Percentiles rank a stretch among this genome's conserved stretches.
Conservation (phyloP, 2,888 invertebrate genomes). For the Pediacus dermestoides region DNA sequence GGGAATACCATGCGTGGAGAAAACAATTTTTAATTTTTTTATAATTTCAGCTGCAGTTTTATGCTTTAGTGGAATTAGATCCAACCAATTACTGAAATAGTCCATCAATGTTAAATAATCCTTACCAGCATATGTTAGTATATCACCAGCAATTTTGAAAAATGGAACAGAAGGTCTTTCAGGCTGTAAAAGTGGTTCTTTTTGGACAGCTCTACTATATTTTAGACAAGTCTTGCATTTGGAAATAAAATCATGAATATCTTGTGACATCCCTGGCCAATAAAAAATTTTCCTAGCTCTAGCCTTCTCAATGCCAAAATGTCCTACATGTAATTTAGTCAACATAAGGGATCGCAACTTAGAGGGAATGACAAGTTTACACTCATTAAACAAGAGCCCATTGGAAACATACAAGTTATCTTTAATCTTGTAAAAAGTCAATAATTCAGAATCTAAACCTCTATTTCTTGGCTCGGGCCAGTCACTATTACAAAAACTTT, state of each 20-base stretch:
- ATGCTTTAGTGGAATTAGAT: too few relatives aligned
- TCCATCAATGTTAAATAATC: too few relatives aligned
- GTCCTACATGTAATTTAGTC: slow-evolving; percentile 34
- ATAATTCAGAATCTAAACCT: background rate
- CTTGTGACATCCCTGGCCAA: slow-evolving; percentile 35
- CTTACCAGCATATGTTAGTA: too few relatives aligned
- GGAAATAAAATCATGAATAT: slow-evolving; percentile 28
- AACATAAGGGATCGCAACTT: slow-evolving; percentile 24
- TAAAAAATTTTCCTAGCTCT: slow-evolving; percentile 33
- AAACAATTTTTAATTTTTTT: too few relatives aligned
- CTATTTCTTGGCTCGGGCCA: slow-evolving; percentile 2
- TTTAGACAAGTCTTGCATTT: slow-evolving; percentile 14
- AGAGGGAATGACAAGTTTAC: slow-evolving; percentile 11
- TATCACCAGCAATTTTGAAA: too few relatives aligned
- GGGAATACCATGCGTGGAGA: too few relatives aligned
- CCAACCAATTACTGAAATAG: too few relatives aligned
- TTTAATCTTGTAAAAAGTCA: slow-evolving; percentile 6
- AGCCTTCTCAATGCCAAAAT: slow-evolving; percentile 37
- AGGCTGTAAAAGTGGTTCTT: slow-evolving; percentile 27
- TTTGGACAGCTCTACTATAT: slow-evolving; percentile 15
- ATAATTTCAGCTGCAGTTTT: too few relatives aligned
- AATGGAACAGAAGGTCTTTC: too few relatives aligned
- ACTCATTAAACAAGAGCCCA: slow-evolving; percentile 10
- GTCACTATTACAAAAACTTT: background rate
- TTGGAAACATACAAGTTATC: slow-evolving; percentile 4